A percentile compares a stretch with the other conserved stretches of the same genome.
These are phyloP conservation scores for Microcebus griseorufus DNA, from an alignment of 2,113 vertebrate genomes.

Conservation along the genomic window DNA sequence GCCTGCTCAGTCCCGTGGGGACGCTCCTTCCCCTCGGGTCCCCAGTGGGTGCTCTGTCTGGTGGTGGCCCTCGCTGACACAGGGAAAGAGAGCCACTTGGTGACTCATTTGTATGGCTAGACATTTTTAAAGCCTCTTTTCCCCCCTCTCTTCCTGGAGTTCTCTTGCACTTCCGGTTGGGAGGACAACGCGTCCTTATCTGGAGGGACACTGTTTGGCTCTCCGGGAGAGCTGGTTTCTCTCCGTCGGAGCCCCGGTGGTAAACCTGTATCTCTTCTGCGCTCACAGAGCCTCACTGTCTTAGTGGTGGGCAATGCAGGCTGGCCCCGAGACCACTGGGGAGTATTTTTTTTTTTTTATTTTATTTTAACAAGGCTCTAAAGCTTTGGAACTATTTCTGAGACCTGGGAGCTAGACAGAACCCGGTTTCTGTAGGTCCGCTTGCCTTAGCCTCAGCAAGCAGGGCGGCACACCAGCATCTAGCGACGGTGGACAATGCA, in stretches of 20 bases:
- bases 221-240: not conserved
- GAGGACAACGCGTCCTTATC: not conserved
- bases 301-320: too few species aligned
- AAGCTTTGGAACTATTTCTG: not conserved
- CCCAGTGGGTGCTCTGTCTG: not conserved
- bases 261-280: not conserved
- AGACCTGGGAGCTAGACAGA: not conserved
- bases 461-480: not conserved
- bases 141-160: not conserved
- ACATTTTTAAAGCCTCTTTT: not conserved
- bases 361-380: not conserved
- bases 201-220: not conserved
- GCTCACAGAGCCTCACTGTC: rapidly evolving
- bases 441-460: not conserved
- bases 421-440: not conserved
- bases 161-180: not conserved
- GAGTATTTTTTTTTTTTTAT: not conserved
- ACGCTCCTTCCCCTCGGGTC: too few species aligned
- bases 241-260: not conserved
- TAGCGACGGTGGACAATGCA: not conserved
- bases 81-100: not conserved
- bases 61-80: not conserved
- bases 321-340: not conserved
- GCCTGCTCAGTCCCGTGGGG: not conserved
- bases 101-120: not conserved